A percentile compares a stretch with the other conserved stretches of the same genome.
Evolutionary conservation across 1,140 invertebrate species (phyloP).

Genomic region (Reticulitermes speratus): DNA sequence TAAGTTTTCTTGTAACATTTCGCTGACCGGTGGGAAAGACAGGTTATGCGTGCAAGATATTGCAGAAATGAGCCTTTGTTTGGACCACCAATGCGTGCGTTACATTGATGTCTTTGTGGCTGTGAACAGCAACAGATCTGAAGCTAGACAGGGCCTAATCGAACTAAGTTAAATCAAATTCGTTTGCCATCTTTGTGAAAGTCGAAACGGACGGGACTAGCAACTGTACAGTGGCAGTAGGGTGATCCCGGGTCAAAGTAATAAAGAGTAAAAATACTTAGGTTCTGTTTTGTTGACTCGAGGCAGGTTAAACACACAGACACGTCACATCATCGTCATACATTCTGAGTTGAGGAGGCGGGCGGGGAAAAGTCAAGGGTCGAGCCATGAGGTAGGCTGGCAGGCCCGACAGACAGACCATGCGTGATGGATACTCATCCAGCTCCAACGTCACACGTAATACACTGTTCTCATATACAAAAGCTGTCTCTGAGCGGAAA

Average conservation of each 20-base stretch:
- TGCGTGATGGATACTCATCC: background rate
- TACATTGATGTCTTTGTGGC: too few species aligned
- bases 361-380: conserved; percentile 7
- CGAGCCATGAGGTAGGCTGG: background rate
- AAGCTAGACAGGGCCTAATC: too few species aligned
- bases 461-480: background rate
- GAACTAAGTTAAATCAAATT: background rate
- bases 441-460: background rate
- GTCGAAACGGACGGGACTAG: background rate
- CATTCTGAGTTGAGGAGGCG: background rate
- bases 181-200: background rate
- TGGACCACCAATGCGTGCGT: too few species aligned
- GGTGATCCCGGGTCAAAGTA: background rate
- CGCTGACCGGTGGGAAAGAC: too few species aligned
- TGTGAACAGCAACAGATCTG: too few species aligned
- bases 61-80: too few species aligned
- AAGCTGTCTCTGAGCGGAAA: too few species aligned
- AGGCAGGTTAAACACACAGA: background rate
- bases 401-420: background rate
- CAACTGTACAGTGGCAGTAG: background rate
- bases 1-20: too few species aligned
- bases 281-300: background rate
- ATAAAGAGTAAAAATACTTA: background rate
- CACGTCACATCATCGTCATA: background rate
- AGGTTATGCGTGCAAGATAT: too few species aligned